Percentiles rank a stretch among this genome's conserved stretches.
Evolutionary conservation across 2,888 invertebrate species (phyloP).

Genomic region (Habroteleia sp.): DNA sequence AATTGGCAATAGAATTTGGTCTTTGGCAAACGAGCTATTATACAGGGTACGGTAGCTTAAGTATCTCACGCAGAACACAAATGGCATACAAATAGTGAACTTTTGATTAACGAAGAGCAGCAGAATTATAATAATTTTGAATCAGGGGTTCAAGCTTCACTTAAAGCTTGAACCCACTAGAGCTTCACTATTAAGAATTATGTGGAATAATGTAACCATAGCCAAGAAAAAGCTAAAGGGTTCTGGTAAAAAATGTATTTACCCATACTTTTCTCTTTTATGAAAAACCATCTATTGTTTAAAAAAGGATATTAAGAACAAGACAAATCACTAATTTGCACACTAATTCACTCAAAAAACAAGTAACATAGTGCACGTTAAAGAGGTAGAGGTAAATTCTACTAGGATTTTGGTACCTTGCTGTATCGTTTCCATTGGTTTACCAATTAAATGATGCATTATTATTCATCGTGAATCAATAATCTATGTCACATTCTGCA

Average conservation of each 20-base stretch:
- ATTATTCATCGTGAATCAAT: conserved; percentile 56
- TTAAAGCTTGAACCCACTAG: too few relatives aligned
- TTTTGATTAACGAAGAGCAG: neutral
- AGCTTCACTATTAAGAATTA: too few relatives aligned
- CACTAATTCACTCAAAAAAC: conserved; percentile 52
- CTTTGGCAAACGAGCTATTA: too few relatives aligned
- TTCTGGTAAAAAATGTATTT: too few relatives aligned
- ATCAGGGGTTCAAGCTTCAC: too few relatives aligned
- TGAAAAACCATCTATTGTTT: conserved; percentile 24
- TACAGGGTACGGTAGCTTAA: neutral
- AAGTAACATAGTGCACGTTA: conserved; percentile 50
- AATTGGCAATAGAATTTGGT: neutral
- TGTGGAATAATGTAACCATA: too few relatives aligned
- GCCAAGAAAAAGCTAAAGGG: conserved; percentile 18
- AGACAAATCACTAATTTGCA: conserved; percentile 20
- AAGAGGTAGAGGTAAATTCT: conserved; percentile 38
- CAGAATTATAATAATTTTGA: too few relatives aligned
- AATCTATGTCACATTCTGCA: conserved; percentile 58
- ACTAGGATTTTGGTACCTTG: conserved; percentile 55
- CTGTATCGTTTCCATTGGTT: conserved; percentile 50
- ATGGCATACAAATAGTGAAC: neutral
- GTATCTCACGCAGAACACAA: neutral
- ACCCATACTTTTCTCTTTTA: too few relatives aligned
- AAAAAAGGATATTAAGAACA: conserved; percentile 27
- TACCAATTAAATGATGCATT: conserved; percentile 59